These are phyloP conservation scores for Patella ulyssiponensis DNA, from an alignment of 2,888 invertebrate species.

Conservation along the genomic window DNA sequence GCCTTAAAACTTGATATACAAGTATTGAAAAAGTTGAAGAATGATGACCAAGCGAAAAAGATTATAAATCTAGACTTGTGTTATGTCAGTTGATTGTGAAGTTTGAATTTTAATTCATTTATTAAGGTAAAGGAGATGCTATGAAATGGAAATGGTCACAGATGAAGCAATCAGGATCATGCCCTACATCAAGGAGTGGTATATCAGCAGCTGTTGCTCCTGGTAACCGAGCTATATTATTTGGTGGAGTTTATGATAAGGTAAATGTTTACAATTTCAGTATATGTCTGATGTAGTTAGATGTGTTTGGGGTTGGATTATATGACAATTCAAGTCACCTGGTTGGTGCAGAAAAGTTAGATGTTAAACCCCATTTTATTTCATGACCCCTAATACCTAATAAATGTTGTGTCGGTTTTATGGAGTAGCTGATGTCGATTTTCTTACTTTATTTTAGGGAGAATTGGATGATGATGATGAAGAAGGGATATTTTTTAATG, in stretches of 20 bases:
- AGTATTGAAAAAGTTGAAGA: too few species aligned
- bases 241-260: conserved; percentile 89
- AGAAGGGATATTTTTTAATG: conserved; percentile 87
- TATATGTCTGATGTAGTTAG: neutral
- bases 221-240: conserved; percentile 82
- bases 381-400: neutral
- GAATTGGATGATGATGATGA: conserved; percentile 79
- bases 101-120: neutral
- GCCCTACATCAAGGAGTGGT: conserved; percentile 79
- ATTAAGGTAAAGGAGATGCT: conserved; percentile 43
- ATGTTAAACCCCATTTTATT: neutral
- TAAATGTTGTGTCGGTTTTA: neutral
- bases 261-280: conserved; percentile 39
- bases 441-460: neutral
- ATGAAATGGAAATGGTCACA: conserved; percentile 82
- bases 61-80: too few species aligned
- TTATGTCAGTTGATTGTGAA: too few species aligned
- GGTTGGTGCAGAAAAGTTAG: too few species aligned
- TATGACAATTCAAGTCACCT: neutral
- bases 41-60: too few species aligned
- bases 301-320: neutral
- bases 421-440: neutral
- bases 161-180: conserved; percentile 79
- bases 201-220: conserved; percentile 79
- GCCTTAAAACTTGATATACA: too few species aligned